A percentile compares a stretch with the other conserved stretches of the same genome.
Evolutionary conservation across 92 coral and sea anemone genomes (phyloP).

Genomic region (Desmophyllum pertusum): DNA sequence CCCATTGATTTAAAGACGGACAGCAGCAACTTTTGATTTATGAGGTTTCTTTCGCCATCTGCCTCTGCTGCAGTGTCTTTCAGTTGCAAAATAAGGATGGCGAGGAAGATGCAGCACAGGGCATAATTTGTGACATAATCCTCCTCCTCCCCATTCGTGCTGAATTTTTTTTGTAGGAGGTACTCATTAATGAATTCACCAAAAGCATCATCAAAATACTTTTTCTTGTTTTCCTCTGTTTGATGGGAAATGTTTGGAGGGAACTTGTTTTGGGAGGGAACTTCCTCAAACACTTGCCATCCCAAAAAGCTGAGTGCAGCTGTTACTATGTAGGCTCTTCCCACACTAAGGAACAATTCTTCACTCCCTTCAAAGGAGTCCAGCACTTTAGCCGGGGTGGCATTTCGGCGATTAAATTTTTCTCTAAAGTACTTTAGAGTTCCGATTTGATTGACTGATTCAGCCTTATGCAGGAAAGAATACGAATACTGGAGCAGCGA

Average conservation of each 20-base stretch:
- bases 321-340: conserved; percentile 48
- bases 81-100: conserved; percentile 71
- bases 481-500: conserved; percentile 63
- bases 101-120: conserved; percentile 66
- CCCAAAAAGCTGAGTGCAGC: no score
- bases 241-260: conserved; percentile 44
- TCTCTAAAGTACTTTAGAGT: conserved; percentile 77
- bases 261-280: conserved; percentile 54
- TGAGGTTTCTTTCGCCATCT: conserved; percentile 74
- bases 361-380: conserved; percentile 83
- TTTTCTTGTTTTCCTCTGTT: conserved; percentile 33
- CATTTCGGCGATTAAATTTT: conserved; percentile 73
- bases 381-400: conserved; percentile 75
- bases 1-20: conserved; percentile 68
- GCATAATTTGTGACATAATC: conserved; percentile 69
- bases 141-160: conserved; percentile 34
- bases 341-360: conserved; percentile 75
- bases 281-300: conserved; percentile 40
- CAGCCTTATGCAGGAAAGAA: conserved; percentile 73
- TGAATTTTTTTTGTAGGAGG: conserved; percentile 34
- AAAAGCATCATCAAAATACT: conserved; percentile 49
- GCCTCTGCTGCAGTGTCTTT: conserved; percentile 78
- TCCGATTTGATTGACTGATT: conserved; percentile 70
- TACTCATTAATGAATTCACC: conserved; percentile 34
- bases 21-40: conserved; percentile 67